Evolutionary conservation across 2,113 vertebrate species (phyloP).

Genomic region (Formicarius rufipectus): DNA sequence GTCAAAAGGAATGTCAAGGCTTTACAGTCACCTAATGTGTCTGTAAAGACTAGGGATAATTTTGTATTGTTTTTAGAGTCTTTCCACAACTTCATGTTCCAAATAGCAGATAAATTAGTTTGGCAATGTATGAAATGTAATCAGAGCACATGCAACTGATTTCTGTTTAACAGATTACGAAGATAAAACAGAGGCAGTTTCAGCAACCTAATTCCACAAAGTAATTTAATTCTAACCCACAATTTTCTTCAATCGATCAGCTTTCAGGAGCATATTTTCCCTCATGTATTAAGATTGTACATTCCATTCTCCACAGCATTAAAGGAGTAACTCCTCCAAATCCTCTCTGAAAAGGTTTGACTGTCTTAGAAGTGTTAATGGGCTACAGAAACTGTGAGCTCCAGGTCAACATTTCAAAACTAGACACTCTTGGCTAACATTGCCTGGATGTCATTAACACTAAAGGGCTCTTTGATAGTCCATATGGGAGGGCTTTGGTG

Average conservation of each 20-base stretch:
- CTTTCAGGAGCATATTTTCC: neutral
- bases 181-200: neutral
- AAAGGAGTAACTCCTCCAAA: neutral
- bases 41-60: neutral
- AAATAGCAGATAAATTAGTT: neutral
- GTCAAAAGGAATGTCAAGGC: neutral
- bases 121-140: fast-evolving
- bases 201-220: neutral
- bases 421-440: neutral
- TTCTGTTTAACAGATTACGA: neutral
- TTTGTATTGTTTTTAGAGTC: neutral
- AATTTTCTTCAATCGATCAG: neutral
- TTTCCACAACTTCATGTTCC: neutral
- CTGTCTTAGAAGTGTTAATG: neutral
- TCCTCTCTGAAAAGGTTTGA: neutral
- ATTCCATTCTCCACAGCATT: neutral
- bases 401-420: neutral
- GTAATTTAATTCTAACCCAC: neutral
- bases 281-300: neutral
- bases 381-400: neutral
- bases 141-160: neutral
- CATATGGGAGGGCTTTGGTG: neutral
- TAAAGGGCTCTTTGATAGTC: neutral
- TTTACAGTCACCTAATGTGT: neutral
- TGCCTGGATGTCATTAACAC: neutral